Base-by-base conservation (phyloP, 2,888 invertebrate genomes). In the Galerucella nymphaeae region DNA sequence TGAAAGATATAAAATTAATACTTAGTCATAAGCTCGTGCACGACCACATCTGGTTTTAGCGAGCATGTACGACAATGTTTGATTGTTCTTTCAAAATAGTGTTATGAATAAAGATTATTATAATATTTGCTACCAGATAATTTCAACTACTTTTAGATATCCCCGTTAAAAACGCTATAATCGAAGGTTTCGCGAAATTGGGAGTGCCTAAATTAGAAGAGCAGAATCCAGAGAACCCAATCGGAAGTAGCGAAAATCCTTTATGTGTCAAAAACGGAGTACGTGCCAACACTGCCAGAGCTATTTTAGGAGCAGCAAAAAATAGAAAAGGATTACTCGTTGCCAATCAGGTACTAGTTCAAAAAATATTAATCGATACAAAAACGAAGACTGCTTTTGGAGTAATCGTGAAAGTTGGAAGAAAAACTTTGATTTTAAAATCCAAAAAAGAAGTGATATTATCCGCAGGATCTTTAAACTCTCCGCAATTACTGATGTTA, bases 401-500 rank as follows among this genome's bases (percentile, higher is more conserved):
- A 0, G 87, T 90, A 0, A 82, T 83, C 45, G 84, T 89, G 77
- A 82, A 78, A 72, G 55, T 88, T 80, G 77, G 85, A 78, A 79
- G 81, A 14, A 78, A 79, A 63, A 76, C 74, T 5, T 63, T 86
- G 1, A 82, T 72, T 2, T 74, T 82, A 10, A 79, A 76, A 65
- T 91, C 90, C 3, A 86, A 86, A 11, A 90, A 89, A 73, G 92
- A 92, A 80, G 88, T 93, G 0, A 90, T 93, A 69, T 80, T 94
- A 5, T 90, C 91, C 13, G 91, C 90, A 0, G 93, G 93, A 4
- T 88, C 91, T 4, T 87, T 93, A 66, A 91, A 90, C 78, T 89
- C 90, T 1, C 91, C 93, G 0, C 92, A 93, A 81, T 80, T 94
- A 8, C 85, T 94, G 58, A 89, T 93, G 90, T 83, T 93, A 13